Evolutionary conservation across 2,888 invertebrate species (phyloP).

Genomic region (Mythimna vitellina): DNA sequence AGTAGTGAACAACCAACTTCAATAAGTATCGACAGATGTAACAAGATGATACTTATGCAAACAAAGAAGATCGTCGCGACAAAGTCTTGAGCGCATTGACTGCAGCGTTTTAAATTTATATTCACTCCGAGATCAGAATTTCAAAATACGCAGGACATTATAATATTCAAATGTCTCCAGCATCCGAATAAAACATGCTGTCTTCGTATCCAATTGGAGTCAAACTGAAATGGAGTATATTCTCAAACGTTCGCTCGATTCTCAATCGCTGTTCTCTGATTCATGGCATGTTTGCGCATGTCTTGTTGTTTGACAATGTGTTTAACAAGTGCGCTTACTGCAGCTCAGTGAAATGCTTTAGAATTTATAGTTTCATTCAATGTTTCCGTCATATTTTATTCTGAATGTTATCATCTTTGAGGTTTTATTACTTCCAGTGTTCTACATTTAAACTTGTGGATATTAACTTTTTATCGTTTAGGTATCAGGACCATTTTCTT

Average conservation of each 20-base stretch:
- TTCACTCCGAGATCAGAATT: constrained; percentile 50
- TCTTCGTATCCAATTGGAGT: constrained; percentile 52
- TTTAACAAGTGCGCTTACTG: constrained; percentile 6
- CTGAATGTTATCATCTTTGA: neutral
- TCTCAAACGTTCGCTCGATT: constrained; percentile 35
- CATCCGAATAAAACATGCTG: constrained; percentile 53
- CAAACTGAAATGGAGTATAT: constrained; percentile 46
- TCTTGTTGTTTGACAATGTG: constrained; percentile 23
- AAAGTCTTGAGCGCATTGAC: constrained; percentile 22
- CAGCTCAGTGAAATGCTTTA: constrained; percentile 3
- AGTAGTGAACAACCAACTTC: neutral
- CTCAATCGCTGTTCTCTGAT: constrained; percentile 38
- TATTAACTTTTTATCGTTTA: neutral
- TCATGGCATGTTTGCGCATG: constrained; percentile 42
- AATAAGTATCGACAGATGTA: neutral
- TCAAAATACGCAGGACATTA: constrained; percentile 49
- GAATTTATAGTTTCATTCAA: neutral
- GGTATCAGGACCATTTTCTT: neutral
- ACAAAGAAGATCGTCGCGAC: neutral
- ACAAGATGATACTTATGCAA: neutral
- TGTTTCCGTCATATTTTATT: neutral
- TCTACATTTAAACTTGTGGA: neutral
- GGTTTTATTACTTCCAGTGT: neutral
- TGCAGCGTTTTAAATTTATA: constrained; percentile 41
- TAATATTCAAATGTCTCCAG: constrained; percentile 53